Percentiles rank a stretch among this genome's conserved stretches.
These are phyloP conservation scores for Arnoldichthys spilopterus DNA, from an alignment of 2,797 vertebrate species.

Conservation along the genomic window DNA sequence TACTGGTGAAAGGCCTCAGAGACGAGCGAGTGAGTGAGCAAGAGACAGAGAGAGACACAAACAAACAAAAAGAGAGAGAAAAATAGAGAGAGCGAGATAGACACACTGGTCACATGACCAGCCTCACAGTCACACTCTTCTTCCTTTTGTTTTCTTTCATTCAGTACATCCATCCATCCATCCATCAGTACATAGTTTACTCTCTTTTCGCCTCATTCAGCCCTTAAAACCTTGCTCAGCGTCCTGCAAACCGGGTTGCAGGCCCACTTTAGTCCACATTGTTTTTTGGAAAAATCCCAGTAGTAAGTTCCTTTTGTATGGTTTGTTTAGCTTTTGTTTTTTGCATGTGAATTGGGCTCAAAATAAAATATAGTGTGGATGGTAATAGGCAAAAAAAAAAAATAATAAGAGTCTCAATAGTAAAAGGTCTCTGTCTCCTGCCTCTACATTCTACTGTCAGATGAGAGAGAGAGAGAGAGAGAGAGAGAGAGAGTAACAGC, in stretches of 20 bases:
- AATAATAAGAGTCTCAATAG: conserved; percentile 75
- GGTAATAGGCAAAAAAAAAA: conserved; percentile 63
- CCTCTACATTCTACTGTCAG: conserved; percentile 99
- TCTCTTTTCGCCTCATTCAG: conserved; percentile 58
- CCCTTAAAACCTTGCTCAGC: conserved; percentile 49
- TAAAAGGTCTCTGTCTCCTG: conserved; percentile 83
- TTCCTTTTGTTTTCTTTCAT: conserved; percentile 59
- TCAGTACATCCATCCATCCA: conserved; percentile 44
- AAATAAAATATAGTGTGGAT: conserved; percentile 65
- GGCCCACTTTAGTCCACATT: conserved; percentile 59
- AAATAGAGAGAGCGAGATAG: conserved; percentile 43
- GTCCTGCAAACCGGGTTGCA: conserved; percentile 26
- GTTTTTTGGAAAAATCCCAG: conserved; percentile 53
- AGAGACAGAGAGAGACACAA: conserved; percentile 45
- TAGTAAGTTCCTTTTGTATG: conserved; percentile 37
- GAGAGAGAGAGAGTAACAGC: conserved; percentile 73
- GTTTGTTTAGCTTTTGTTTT: conserved; percentile 67
- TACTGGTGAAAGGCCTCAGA: conserved; percentile 72
- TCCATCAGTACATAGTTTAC: conserved; percentile 37
- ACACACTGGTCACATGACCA: conserved; percentile 64
- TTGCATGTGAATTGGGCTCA: conserved; percentile 73
- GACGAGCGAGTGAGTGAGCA: conserved; percentile 52
- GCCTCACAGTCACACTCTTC: conserved; percentile 77
- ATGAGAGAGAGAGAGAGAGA: conserved; percentile 81
- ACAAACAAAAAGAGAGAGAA: conserved; percentile 54